phyloP scores from a whole-genome alignment of 2,113 vertebrate genomes.

The Corapipo altera region DNA sequence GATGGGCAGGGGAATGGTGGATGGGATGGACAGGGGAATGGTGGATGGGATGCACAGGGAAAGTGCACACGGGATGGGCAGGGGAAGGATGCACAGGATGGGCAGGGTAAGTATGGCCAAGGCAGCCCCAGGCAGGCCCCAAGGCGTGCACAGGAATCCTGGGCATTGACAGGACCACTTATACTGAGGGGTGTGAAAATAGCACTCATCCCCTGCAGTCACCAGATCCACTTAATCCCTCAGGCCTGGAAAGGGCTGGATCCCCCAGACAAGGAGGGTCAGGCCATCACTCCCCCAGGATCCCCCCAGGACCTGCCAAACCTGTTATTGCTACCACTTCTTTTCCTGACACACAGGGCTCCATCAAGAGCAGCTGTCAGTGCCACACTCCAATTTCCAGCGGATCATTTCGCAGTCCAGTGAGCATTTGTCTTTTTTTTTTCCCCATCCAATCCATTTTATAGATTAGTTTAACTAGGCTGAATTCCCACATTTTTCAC shows the following conservation, averaged over 20 bases:
- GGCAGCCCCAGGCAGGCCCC: not conserved
- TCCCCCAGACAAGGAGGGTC: fast-evolving
- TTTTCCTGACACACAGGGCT: not conserved
- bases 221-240: not conserved
- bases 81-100: no score
- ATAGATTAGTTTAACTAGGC: conserved; percentile 1
- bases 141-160: not conserved
- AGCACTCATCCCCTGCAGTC: not conserved
- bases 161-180: not conserved
- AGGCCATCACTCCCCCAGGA: not conserved
- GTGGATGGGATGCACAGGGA: fast-evolving
- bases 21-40: not conserved
- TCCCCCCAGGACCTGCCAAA: not conserved
- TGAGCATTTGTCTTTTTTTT: not conserved
- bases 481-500: conserved; percentile 29
- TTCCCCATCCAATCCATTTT: not conserved
- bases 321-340: not conserved
- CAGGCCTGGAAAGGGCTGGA: not conserved
- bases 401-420: not conserved
- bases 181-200: fast-evolving
- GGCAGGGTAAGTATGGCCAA: not conserved
- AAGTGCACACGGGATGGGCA: not conserved
- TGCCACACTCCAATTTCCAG: not conserved
- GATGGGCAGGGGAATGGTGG: not conserved
- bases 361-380: conserved; percentile 18